Evolutionary conservation across 2,888 invertebrate genomes (phyloP), one percentile per base, ranked within the genome.

Genomic region (Agonopterix heracliana): DNA sequence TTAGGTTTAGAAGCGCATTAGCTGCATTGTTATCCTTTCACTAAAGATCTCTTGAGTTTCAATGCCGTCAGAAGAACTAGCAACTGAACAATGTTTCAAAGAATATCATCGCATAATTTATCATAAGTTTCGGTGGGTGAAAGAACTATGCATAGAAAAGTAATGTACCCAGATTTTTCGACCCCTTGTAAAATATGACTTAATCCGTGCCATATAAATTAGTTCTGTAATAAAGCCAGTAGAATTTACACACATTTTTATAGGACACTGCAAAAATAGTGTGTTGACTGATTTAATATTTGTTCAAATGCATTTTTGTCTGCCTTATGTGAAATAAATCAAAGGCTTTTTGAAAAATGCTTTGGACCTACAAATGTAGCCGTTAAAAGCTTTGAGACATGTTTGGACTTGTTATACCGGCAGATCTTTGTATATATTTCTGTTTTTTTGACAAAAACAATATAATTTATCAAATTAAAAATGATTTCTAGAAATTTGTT

Each of bases 1-100:
- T 59, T 64, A 68, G 59, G 52, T 58, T 53, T 67, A 71, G 66
- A 64, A 66, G 81, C 81, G 81, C 74, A 62, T 74, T 63, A 70
- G 85, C 80, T 75, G 72, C 73, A 75, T 88, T 84, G 86, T 87
- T 88, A 81, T 87, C 81, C 88, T 88, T 88, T 88, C 88, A 88
- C 88, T 83, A 67, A 88, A 88, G 88, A 88, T 88, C 88, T 88
- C 88, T 88, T 84, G 87, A 74, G 75, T 81, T 85, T 83, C 80
- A 77, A 72, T 83, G 87, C 86, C 88, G 81, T 61, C 67, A 59
- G 75, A 80, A 67, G 77, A 71, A 74, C 67, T 74, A 75, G 74
- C 81, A 69, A 72, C 68, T 66, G 58, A 72, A 61, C 76, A 70
- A 65, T 62, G 63, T 72, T 76, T 80, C 77, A 76, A 78, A 77